Evolutionary conservation across 2,888 invertebrate genomes (phyloP).

Genomic region (Dryococelus australis): DNA sequence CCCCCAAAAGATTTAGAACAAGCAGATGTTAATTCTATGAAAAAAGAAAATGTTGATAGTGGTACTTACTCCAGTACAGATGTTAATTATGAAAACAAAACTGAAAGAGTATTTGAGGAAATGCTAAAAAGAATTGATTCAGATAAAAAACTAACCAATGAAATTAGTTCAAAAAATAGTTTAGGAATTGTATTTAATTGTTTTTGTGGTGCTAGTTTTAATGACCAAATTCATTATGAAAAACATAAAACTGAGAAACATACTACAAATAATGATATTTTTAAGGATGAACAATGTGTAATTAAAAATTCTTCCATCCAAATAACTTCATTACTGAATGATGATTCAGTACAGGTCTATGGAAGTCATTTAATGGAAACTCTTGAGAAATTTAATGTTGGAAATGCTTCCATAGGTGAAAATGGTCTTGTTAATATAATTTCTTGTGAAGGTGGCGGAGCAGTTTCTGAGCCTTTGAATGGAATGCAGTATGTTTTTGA

Average conservation of each 20-base stretch:
- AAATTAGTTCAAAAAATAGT: not conserved
- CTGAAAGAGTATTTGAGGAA: not conserved
- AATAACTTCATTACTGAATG: not conserved
- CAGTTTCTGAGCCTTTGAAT: not conserved
- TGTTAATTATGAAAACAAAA: not conserved
- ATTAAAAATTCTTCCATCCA: not conserved
- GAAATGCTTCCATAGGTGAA: slow-evolving; percentile 20
- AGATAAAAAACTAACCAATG: not conserved
- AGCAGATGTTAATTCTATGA: too few species aligned
- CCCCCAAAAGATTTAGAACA: too few species aligned
- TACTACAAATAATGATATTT: not conserved
- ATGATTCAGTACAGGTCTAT: not conserved
- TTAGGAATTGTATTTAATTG: not conserved
- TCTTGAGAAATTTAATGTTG: slow-evolving; percentile 24
- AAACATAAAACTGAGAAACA: slow-evolving; percentile 3
- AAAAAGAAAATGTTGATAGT: too few species aligned
- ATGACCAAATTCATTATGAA: not conserved
- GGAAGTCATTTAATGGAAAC: slow-evolving; percentile 10
- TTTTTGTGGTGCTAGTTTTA: not conserved
- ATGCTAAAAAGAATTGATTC: not conserved
- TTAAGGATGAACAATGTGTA: not conserved
- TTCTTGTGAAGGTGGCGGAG: not conserved
- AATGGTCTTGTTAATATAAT: slow-evolving; percentile 12
- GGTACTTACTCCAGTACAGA: not conserved
- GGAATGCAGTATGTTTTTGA: slow-evolving; percentile 23